These are phyloP conservation scores for Hemibagrus guttatus DNA, from an alignment of 2,797 vertebrate species.

Conservation along the genomic window DNA sequence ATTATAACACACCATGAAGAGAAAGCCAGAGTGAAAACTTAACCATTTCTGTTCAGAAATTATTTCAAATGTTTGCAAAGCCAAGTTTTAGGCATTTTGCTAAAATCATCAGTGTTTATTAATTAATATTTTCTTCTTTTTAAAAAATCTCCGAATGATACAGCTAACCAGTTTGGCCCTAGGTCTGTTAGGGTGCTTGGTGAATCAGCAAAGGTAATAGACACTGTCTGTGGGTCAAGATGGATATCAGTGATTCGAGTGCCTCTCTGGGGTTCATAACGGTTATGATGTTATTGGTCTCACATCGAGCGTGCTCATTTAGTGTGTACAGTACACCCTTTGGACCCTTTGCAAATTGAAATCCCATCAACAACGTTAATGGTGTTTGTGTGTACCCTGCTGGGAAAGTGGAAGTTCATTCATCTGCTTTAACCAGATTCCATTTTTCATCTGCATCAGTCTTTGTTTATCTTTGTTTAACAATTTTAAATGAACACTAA, in stretches of 20 bases:
- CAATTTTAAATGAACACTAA: neutral
- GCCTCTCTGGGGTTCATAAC: neutral
- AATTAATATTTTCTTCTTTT: neutral
- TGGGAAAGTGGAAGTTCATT: neutral
- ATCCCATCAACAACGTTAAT: neutral
- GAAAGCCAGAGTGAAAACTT: neutral
- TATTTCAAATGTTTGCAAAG: neutral
- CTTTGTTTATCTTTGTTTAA: neutral
- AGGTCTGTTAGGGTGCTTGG: neutral
- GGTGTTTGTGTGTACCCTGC: neutral
- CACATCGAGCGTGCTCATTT: constrained; percentile 50
- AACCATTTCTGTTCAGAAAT: neutral
- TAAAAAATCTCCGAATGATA: neutral
- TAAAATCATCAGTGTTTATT: neutral
- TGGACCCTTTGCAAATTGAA: neutral
- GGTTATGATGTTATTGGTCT: neutral
- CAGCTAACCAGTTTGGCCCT: neutral
- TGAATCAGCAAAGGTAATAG: neutral
- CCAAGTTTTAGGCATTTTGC: neutral
- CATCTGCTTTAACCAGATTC: neutral
- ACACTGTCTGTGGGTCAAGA: neutral
- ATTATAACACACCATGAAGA: constrained; percentile 3
- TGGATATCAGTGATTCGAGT: neutral
- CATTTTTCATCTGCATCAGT: neutral
- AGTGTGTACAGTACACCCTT: neutral